A percentile compares a stretch with the other conserved stretches of the same genome.
Evolutionary conservation across 2,888 invertebrate species (phyloP).

Genomic region (Eremobia ochroleuca): DNA sequence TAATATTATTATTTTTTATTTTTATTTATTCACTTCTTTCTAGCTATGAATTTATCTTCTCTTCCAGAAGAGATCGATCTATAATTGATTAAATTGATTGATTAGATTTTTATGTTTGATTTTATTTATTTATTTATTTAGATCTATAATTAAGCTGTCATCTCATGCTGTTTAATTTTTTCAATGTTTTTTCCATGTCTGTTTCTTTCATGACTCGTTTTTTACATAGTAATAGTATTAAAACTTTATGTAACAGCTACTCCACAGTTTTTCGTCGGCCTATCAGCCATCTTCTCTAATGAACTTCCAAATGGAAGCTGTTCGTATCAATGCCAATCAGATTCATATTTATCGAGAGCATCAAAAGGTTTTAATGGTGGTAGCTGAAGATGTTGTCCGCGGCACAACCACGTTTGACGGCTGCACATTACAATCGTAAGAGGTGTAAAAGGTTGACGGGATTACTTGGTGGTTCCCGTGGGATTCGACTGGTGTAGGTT

Average conservation of each 20-base stretch:
- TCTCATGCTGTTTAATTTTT: not conserved
- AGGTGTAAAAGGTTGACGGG: slow-evolving; percentile 71
- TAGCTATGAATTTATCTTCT: not conserved
- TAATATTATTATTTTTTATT: no score
- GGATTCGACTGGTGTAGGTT: slow-evolving; percentile 35
- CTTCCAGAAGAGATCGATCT: no score
- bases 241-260: slow-evolving; percentile 23
- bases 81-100: no score
- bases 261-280: slow-evolving; percentile 71
- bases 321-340: slow-evolving; percentile 89
- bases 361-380: slow-evolving; percentile 86
- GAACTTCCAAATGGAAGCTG: slow-evolving; percentile 90
- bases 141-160: not conserved
- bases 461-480: slow-evolving; percentile 54
- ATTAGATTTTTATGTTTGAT: no score
- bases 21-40: not conserved
- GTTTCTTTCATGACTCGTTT: not conserved
- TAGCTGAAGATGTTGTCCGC: slow-evolving; percentile 71
- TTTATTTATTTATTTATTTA: no score
- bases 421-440: slow-evolving; percentile 75
- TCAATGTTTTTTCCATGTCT: not conserved
- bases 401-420: slow-evolving; percentile 65
- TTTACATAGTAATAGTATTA: no score
- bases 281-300: slow-evolving; percentile 83
- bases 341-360: slow-evolving; percentile 85